phyloP scores from a whole-genome alignment of 2,797 vertebrate species.

The Oceanodroma leucorhoa region DNA sequence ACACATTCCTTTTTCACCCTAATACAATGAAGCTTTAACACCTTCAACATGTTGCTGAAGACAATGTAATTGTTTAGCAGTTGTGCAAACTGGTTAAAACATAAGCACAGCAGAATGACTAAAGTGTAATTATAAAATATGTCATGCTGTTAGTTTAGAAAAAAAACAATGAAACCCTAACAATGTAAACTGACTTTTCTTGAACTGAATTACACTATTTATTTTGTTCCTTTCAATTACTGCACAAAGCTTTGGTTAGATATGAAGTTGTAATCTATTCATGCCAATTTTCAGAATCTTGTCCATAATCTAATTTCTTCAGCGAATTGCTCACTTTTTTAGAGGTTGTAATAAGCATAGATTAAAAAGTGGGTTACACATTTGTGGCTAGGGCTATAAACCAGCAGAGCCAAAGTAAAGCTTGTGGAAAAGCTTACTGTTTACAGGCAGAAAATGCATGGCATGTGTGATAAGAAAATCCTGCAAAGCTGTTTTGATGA shows the following conservation, averaged over 20 bases:
- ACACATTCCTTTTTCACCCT: background rate
- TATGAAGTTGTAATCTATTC: background rate
- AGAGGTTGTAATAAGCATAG: background rate
- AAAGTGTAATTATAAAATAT: background rate
- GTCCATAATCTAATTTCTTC: background rate
- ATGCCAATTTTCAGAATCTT: background rate
- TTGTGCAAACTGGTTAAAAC: background rate
- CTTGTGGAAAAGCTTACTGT: background rate
- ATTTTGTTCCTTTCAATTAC: constrained; percentile 15
- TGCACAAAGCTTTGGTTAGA: background rate
- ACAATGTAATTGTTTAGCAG: background rate
- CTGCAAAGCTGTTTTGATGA: background rate
- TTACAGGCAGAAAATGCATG: background rate
- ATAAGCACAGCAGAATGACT: background rate
- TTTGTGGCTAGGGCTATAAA: background rate
- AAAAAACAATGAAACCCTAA: background rate
- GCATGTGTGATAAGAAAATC: background rate
- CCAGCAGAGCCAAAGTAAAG: background rate
- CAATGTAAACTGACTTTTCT: background rate
- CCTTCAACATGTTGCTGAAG: background rate
- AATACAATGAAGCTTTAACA: background rate
- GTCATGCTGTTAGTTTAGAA: background rate
- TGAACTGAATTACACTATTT: background rate
- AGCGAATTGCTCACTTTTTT: background rate
- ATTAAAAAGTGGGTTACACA: background rate